A percentile compares a stretch with the other conserved stretches of the same genome.
phyloP scores from a whole-genome alignment of 2,888 invertebrate species.

The Tricholauxania praeusta region DNA sequence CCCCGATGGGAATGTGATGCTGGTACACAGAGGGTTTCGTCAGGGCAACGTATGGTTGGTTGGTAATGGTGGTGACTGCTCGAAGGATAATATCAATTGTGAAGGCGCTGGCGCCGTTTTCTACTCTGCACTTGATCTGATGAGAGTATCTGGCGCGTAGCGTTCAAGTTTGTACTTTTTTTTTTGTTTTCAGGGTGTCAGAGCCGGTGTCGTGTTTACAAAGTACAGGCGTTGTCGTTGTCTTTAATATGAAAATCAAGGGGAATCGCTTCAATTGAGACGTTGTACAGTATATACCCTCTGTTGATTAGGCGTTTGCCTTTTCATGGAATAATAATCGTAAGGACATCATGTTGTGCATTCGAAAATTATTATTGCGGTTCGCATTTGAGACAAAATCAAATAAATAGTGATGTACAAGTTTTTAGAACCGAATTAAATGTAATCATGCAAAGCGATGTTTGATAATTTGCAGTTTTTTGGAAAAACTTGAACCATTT shows the following conservation, averaged over 20 bases:
- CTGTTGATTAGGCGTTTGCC: constrained; percentile 43
- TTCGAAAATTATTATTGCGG: constrained; percentile 63
- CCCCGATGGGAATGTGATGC: constrained; percentile 63
- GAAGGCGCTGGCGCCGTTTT: constrained; percentile 4
- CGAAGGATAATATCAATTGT: too few species aligned
- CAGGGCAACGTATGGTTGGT: constrained; percentile 39
- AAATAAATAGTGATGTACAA: neutral
- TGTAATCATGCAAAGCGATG: too few species aligned
- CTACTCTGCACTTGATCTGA: constrained; percentile 41
- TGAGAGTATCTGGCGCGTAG: constrained; percentile 15
- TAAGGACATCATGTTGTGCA: constrained; percentile 55
- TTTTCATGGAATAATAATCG: constrained; percentile 39
- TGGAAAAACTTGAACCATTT: too few species aligned
- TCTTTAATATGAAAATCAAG: constrained; percentile 48
- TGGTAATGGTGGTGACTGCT: constrained; percentile 39
- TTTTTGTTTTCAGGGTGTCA: constrained; percentile 38
- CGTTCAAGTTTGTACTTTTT: constrained; percentile 16
- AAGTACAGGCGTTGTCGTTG: constrained; percentile 36
- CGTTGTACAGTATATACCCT: constrained; percentile 47
- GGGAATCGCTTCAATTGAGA: constrained; percentile 54
- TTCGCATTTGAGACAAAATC: constrained; percentile 43
- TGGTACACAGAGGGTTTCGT: constrained; percentile 37
- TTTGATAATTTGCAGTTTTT: too few species aligned
- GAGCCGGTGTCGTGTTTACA: constrained; percentile 30
- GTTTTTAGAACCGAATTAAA: too few species aligned